phyloP scores from a whole-genome alignment of 2,113 vertebrate species.

The Elachura formosa region DNA sequence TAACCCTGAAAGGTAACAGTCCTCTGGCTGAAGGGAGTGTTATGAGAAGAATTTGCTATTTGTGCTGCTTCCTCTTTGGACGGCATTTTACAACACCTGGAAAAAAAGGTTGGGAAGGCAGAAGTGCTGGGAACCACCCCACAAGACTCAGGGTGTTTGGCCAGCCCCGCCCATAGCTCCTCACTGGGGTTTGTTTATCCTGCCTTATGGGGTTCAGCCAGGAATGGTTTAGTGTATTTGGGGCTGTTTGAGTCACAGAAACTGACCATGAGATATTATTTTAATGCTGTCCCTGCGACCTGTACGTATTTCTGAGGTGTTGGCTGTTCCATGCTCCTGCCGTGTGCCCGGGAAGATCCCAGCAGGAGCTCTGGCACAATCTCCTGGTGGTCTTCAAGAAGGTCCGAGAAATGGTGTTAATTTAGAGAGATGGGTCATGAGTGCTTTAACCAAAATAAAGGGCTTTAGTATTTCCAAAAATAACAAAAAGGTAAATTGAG shows the following conservation, averaged over 20 bases:
- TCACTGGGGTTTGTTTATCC: neutral
- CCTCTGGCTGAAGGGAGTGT: rapidly evolving
- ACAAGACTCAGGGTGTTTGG: neutral
- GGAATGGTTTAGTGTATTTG: neutral
- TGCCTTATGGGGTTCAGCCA: neutral
- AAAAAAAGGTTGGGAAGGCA: neutral
- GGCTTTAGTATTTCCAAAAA: too few species aligned
- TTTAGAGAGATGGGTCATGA: too few species aligned
- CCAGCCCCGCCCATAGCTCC: neutral
- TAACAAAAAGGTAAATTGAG: too few species aligned
- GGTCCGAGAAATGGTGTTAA: too few species aligned
- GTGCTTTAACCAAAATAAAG: too few species aligned
- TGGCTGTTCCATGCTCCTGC: too few species aligned
- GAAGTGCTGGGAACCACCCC: neutral
- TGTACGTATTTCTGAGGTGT: rapidly evolving
- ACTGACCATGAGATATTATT: neutral
- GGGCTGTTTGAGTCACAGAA: neutral
- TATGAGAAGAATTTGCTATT: neutral
- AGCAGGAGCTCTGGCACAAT: too few species aligned
- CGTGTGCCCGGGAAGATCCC: too few species aligned
- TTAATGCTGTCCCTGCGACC: neutral
- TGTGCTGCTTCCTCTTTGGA: neutral
- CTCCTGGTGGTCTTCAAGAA: too few species aligned
- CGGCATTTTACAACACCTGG: neutral
- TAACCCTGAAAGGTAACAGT: neutral